Percentiles rank a stretch among this genome's conserved stretches.
Conservation (phyloP, 2,113 vertebrate species). For the Trachemys scripta region DNA sequence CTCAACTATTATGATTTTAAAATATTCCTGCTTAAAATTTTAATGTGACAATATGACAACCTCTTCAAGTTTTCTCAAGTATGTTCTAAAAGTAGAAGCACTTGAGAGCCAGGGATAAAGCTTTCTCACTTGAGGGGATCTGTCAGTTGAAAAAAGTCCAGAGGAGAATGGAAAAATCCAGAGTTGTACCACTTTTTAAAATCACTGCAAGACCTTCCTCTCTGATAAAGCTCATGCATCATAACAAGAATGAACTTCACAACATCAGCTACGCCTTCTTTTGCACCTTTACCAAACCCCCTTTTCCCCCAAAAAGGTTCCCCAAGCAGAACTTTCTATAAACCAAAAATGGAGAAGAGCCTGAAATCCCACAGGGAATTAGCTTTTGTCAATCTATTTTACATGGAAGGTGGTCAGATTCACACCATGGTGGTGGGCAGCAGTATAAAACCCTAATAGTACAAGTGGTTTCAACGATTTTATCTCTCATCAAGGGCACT, state of each 20-base stretch:
- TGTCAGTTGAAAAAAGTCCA: background rate
- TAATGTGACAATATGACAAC: background rate
- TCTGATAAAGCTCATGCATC: background rate
- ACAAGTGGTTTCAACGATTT: constrained; percentile 68
- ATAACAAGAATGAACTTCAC: background rate
- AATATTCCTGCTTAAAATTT: background rate
- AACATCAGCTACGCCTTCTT: background rate
- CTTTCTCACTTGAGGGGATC: background rate
- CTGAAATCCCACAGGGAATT: background rate
- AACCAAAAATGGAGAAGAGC: background rate
- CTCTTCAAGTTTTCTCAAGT: background rate
- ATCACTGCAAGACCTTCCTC: background rate
- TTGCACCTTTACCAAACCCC: background rate
- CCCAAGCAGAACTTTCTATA: background rate
- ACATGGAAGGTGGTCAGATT: constrained; percentile 33
- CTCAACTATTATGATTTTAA: background rate
- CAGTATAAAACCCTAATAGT: constrained; percentile 48
- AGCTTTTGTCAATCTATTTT: constrained; percentile 15
- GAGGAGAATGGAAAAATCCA: background rate
- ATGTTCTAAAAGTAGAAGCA: background rate
- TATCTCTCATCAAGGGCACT: constrained; percentile 59
- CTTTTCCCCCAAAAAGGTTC: accelerated
- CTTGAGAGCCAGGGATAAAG: background rate
- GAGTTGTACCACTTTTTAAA: background rate
- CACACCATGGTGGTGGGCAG: constrained; percentile 66